These are phyloP conservation scores for Hypomecis punctinalis DNA, from an alignment of 2,888 invertebrate genomes.

Conservation along the genomic window DNA sequence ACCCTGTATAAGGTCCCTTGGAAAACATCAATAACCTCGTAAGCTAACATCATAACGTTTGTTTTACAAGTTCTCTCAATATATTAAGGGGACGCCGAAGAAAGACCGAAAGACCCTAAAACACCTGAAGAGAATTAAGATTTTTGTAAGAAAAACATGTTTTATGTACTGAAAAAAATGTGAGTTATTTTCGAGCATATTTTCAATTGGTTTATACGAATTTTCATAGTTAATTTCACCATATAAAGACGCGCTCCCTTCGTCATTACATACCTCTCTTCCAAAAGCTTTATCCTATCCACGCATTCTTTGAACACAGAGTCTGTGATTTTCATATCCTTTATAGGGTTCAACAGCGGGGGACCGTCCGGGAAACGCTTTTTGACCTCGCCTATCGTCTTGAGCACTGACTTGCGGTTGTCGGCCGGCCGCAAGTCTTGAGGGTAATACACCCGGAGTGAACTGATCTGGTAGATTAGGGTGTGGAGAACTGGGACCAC, in stretches of 20 bases:
- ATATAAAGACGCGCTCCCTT: too few relatives aligned
- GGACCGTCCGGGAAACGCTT: conserved; percentile 95
- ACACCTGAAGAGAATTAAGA: too few relatives aligned
- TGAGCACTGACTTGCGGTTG: conserved; percentile 93
- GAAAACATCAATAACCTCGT: too few relatives aligned
- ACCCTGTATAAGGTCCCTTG: too few relatives aligned
- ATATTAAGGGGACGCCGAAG: too few relatives aligned
- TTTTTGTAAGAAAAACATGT: too few relatives aligned
- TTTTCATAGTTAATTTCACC: too few relatives aligned
- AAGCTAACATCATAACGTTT: too few relatives aligned
- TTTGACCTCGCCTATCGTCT: conserved; percentile 94
- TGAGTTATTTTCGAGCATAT: too few relatives aligned
- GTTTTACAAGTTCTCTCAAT: neutral
- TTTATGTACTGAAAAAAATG: too few relatives aligned
- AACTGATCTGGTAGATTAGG: conserved; percentile 93
- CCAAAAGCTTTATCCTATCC: conserved; percentile 92
- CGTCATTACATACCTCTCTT: conserved; percentile 87
- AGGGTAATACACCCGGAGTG: conserved; percentile 95
- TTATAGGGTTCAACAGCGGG: conserved; percentile 96
- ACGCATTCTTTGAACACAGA: conserved; percentile 91
- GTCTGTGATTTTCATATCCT: conserved; percentile 98
- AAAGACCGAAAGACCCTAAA: too few relatives aligned
- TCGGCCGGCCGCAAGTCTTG: conserved; percentile 94
- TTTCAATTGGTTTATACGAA: too few relatives aligned
- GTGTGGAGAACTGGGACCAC: conserved; percentile 94